Base-by-base conservation (phyloP, 2,797 vertebrate species). In the Triplophysa yarkandensis region DNA sequence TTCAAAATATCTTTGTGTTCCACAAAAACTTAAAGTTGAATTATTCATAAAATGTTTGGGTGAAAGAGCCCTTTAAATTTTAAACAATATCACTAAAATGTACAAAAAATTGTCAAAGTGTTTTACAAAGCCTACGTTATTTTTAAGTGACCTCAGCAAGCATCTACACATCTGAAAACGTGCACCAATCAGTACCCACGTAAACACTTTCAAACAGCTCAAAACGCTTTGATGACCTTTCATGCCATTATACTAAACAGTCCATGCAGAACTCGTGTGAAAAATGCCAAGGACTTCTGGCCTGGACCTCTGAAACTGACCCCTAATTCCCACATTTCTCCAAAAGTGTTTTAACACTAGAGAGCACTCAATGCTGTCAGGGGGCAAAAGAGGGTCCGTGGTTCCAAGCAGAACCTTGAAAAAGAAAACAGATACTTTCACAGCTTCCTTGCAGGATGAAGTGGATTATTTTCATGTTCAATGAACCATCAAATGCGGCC, bases 401-500 rank as follows among this genome's bases (percentile, higher is more conserved):
- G 48, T 58, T 61, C 64, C 21, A 27, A 63, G 52, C 48, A 39
- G 55, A 67, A 72, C 50, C 57, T 65, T 14, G 62, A 63, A 60
- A 50, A 63, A 71, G 52, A 81, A 82, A 81, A 69, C 36, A 64
- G 72, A 73, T 36, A 85, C 83, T 85, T 85, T 88, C 83, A 86
- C 82, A 62, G 83, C 87, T 87, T 89, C 83, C 82, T 85, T 68
- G 66, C 81, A 82, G 85, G 85, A 85, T 81, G 76, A 70, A 78
- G 82, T 75, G 78, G 79, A 89, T 89, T 88, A 88, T 89, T 90
- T 91, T 89, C 17, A 68, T 67, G 84, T 89, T 89, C 86, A 90
- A 88, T 89, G 91, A 91, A 92, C 90, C 90, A 92, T 93, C 91
- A 92, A 90, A 88, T 82, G 69, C 80, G 80, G 81, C 80, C 65